phyloP scores from a whole-genome alignment of 2,113 vertebrate species.

The Anoplopoma fimbria region DNA sequence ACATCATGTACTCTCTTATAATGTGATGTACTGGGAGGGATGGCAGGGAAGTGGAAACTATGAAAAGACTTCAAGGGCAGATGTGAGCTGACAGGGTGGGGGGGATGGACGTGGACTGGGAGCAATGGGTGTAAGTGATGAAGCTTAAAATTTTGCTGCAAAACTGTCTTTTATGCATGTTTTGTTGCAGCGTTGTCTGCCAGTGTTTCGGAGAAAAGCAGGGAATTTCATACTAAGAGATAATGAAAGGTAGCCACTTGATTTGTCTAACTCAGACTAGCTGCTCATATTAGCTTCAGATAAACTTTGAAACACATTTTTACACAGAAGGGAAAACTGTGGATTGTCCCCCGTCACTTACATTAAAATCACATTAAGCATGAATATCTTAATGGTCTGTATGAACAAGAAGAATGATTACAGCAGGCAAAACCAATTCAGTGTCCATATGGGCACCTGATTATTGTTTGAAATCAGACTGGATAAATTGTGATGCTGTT shows the following conservation, averaged over 20 bases:
- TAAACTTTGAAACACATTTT: background rate
- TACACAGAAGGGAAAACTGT: too few species aligned
- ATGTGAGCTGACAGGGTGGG: constrained; percentile 62
- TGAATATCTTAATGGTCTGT: background rate
- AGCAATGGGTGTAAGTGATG: constrained; percentile 35
- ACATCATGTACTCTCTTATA: constrained; percentile 30
- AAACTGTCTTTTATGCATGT: constrained; percentile 16
- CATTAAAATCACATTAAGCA: background rate
- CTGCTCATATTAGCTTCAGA: background rate
- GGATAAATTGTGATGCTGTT: background rate
- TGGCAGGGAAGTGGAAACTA: constrained; percentile 71
- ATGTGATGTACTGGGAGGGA: constrained; percentile 43
- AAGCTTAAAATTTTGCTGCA: constrained; percentile 34
- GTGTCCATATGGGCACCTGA: background rate
- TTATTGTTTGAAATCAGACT: background rate
- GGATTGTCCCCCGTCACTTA: background rate
- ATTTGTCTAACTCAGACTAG: background rate
- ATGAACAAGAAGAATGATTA: background rate
- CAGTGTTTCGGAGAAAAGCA: background rate
- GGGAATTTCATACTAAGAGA: background rate
- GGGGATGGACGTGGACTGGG: constrained; percentile 37
- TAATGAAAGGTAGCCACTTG: background rate
- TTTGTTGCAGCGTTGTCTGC: constrained; percentile 13
- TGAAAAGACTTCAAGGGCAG: constrained; percentile 72
- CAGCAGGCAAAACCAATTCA: background rate